These are phyloP conservation scores for Ferrisia virgata DNA, from an alignment of 2,888 invertebrate genomes.

Conservation along the genomic window DNA sequence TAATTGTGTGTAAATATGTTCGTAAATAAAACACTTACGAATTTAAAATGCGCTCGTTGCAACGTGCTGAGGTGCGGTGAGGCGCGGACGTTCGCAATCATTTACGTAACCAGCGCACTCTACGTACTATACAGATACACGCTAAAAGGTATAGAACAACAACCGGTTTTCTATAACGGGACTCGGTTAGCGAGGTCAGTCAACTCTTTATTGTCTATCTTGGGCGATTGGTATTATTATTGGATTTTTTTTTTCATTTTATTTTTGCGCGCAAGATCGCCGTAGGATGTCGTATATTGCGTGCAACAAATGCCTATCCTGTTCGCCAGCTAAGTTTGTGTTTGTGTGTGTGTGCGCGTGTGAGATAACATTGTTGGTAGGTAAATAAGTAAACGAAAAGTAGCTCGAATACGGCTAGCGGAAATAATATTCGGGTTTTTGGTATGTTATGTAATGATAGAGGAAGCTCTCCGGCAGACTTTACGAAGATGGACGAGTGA, in stretches of 20 bases:
- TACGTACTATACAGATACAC: not conserved
- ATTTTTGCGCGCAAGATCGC: constrained; percentile 8
- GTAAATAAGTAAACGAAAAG: not conserved
- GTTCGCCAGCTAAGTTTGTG: no score
- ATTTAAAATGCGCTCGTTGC: not conserved
- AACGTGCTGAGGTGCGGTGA: not conserved
- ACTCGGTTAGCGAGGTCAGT: constrained; percentile 41
- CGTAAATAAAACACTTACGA: not conserved
- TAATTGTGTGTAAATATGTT: no score
- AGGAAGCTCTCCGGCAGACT: not conserved
- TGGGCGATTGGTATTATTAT: not conserved
- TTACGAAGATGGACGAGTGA: not conserved
- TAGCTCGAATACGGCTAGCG: not conserved
- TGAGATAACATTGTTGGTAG: no score
- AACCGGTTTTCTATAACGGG: constrained; percentile 44
- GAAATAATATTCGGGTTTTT: not conserved
- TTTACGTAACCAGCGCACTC: constrained; percentile 42
- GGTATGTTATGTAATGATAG: not conserved
- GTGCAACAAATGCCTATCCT: not conserved
- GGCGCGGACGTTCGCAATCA: not conserved
- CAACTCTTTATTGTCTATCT: constrained; percentile 39
- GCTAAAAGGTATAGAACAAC: constrained; percentile 14
- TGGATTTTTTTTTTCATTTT: not conserved
- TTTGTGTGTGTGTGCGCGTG: no score
- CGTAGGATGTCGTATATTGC: not conserved